A percentile compares a stretch with the other conserved stretches of the same genome.
Conservation (phyloP, 2,888 invertebrate genomes). For the Alloscopus bannaensis region DNA sequence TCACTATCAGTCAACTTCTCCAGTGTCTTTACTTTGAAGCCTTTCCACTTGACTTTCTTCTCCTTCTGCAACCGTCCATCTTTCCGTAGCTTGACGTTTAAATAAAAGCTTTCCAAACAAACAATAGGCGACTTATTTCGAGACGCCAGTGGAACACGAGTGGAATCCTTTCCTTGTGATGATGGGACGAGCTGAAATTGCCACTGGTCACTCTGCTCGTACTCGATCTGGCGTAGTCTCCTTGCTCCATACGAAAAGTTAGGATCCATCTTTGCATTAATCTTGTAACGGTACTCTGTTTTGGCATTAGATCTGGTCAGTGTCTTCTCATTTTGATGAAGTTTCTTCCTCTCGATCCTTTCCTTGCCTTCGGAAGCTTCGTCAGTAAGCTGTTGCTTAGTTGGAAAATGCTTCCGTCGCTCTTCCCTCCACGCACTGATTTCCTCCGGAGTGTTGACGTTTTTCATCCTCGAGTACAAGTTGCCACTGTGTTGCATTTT, state of each 20-base stretch:
- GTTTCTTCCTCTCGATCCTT: constrained; percentile 81
- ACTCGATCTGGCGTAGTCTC: neutral
- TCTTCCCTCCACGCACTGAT: constrained; percentile 90
- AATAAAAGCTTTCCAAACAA: constrained; percentile 36
- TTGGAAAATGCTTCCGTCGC: constrained; percentile 86
- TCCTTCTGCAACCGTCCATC: constrained; percentile 38
- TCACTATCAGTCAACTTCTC: constrained; percentile 43
- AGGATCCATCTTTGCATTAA: neutral
- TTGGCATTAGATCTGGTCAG: neutral
- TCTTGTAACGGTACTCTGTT: constrained; percentile 21
- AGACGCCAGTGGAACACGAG: constrained; percentile 31
- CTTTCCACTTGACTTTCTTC: constrained; percentile 51
- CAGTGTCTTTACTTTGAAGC: constrained; percentile 22
- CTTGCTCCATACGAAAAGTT: neutral
- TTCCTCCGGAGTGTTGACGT: constrained; percentile 86
- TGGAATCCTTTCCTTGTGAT: neutral
- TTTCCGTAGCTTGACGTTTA: constrained; percentile 37
- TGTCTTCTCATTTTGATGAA: neutral
- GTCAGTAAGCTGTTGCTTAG: constrained; percentile 80
- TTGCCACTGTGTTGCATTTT: constrained; percentile 90
- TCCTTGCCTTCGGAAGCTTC: constrained; percentile 82
- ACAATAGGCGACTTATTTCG: constrained; percentile 35
- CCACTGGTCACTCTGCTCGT: constrained; percentile 35
- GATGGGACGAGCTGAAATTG: constrained; percentile 19
- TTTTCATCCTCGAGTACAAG: constrained; percentile 85